Conservation (phyloP, 37 sponge, comb jelly and placozoan species). For the Bolinopsis microptera region DNA sequence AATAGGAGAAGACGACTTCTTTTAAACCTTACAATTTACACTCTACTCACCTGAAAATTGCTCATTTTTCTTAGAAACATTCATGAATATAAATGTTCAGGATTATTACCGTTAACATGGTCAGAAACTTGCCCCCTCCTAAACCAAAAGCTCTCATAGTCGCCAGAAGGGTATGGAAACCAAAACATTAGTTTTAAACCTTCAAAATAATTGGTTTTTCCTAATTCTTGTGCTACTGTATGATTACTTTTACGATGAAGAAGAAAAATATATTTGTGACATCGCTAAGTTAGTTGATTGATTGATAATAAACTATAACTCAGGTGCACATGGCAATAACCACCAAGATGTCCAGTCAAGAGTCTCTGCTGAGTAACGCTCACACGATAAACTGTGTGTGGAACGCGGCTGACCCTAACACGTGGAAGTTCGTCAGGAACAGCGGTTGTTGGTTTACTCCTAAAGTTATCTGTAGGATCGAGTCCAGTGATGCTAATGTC, state of each 20-base stretch:
- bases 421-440: slow-evolving; percentile 2
- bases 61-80: too few relatives aligned
- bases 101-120: slow-evolving; percentile 19
- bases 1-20: too few relatives aligned
- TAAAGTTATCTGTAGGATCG: slow-evolving; percentile 52
- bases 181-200: too few relatives aligned
- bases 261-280: too few relatives aligned
- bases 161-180: not conserved
- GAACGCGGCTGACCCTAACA: slow-evolving; percentile 11
- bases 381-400: slow-evolving; percentile 49
- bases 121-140: slow-evolving; percentile 44
- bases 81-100: too few relatives aligned
- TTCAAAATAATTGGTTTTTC: not conserved
- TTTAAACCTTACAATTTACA: too few relatives aligned
- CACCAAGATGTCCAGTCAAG: not conserved
- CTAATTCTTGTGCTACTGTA: too few relatives aligned
- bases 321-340: slow-evolving; percentile 48
- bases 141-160: slow-evolving; percentile 47
- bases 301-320: too few relatives aligned
- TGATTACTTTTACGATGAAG: too few relatives aligned
- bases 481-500: slow-evolving; percentile 58
- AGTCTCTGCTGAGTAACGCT: slow-evolving; percentile 8
- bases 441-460: slow-evolving; percentile 33
- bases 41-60: too few relatives aligned
- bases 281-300: too few relatives aligned